Conservation (phyloP, 2,888 invertebrate species). For the Epinotia brunnichana region DNA sequence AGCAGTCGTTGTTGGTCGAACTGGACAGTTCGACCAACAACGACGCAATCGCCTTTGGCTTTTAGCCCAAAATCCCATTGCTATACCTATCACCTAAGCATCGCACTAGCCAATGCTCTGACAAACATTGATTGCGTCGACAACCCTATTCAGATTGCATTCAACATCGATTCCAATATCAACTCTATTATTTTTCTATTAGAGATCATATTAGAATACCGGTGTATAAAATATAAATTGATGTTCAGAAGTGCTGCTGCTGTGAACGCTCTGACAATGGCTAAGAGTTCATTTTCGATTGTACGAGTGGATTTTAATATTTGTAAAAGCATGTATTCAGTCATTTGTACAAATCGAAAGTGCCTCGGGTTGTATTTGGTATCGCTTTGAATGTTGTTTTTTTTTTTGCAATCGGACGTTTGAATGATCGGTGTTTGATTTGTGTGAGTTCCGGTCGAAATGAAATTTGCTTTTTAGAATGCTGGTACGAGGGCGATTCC, state of each 20-base stretch:
- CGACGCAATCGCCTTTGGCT: constrained; percentile 35
- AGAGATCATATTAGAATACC: constrained; percentile 16
- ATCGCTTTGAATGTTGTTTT: constrained; percentile 68
- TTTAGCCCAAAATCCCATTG: constrained; percentile 21
- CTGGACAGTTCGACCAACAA: background rate
- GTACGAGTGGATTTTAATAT: constrained; percentile 7
- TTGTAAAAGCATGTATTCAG: constrained; percentile 49
- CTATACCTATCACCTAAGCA: constrained; percentile 20
- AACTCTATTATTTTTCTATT: background rate
- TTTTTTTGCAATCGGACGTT: constrained; percentile 59
- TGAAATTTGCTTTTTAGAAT: constrained; percentile 28
- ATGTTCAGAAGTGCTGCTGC: background rate
- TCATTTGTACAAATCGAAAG: constrained; percentile 57
- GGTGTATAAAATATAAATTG: constrained; percentile 1
- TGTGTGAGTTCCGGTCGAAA: constrained; percentile 34
- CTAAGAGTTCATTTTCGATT: constrained; percentile 13
- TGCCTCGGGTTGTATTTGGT: constrained; percentile 64
- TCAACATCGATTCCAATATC: background rate
- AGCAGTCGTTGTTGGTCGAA: no score
- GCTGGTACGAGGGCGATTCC: constrained; percentile 3
- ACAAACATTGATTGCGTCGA: constrained; percentile 55
- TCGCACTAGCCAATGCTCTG: constrained; percentile 35
- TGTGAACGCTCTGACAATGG: background rate
- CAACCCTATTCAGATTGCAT: constrained; percentile 47
- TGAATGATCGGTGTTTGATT: constrained; percentile 37